Conservation (phyloP, 2,888 invertebrate genomes). For the Platycheirus rosarum region DNA sequence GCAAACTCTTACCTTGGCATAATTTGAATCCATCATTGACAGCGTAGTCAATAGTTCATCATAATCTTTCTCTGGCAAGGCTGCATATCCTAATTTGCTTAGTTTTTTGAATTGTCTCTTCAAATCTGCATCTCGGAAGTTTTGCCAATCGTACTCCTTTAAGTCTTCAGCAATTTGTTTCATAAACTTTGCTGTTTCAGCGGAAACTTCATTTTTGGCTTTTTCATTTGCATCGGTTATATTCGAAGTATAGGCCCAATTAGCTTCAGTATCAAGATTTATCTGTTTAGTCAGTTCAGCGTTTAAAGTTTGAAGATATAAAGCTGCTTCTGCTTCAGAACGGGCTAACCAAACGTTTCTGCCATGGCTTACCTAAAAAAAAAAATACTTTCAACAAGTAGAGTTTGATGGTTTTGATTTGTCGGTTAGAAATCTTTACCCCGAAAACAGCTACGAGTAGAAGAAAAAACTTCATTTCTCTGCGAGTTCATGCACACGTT, state of each 20-base stretch:
- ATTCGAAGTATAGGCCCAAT: slow-evolving; percentile 90
- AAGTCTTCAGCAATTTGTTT: slow-evolving; percentile 80
- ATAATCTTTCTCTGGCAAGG: slow-evolving; percentile 87
- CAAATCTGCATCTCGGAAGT: slow-evolving; percentile 87
- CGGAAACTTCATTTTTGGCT: slow-evolving; percentile 80
- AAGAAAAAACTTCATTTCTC: slow-evolving; percentile 16
- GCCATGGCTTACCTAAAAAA: background rate
- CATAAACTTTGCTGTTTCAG: slow-evolving; percentile 79
- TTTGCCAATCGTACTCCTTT: slow-evolving; percentile 87
- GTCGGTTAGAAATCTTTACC: background rate
- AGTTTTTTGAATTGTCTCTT: slow-evolving; percentile 90
- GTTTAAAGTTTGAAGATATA: slow-evolving; percentile 86
- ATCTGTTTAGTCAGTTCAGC: slow-evolving; percentile 84
- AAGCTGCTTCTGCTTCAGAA: slow-evolving; percentile 84
- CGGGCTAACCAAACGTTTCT: background rate
- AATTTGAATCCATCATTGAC: slow-evolving; percentile 89
- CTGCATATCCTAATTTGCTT: slow-evolving; percentile 88
- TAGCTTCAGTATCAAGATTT: slow-evolving; percentile 85
- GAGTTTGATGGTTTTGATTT: too few relatives aligned
- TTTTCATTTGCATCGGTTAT: slow-evolving; percentile 88
- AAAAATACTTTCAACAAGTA: background rate
- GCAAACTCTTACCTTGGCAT: slow-evolving; percentile 90
- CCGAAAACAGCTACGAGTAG: slow-evolving; percentile 16
- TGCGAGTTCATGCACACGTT: background rate
- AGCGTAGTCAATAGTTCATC: slow-evolving; percentile 85